These are phyloP conservation scores for Microplitis deprimator DNA, from an alignment of 2,888 invertebrate species.

Conservation along the genomic window DNA sequence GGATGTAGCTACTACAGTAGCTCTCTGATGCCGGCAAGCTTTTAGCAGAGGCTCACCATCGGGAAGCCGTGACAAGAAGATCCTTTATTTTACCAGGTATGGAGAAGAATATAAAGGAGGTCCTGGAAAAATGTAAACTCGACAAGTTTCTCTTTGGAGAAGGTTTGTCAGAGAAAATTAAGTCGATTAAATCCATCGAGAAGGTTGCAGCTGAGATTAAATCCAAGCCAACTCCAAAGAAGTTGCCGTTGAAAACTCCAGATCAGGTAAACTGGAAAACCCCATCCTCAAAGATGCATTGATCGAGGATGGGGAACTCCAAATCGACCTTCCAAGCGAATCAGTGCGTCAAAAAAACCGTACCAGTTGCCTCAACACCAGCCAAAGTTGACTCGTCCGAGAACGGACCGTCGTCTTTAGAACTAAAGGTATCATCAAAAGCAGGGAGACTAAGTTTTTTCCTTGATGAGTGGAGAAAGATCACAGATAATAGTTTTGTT, in stretches of 20 bases:
- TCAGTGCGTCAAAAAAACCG: conserved; percentile 32
- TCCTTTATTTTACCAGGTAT: conserved; percentile 40
- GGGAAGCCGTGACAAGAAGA: conserved; percentile 32
- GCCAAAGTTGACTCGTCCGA: not conserved
- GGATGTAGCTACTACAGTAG: conserved; percentile 23
- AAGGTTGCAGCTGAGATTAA: conserved; percentile 26
- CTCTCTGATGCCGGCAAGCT: conserved; percentile 35
- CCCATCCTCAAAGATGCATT: conserved; percentile 31
- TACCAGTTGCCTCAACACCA: conserved; percentile 32
- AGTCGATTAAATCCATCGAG: conserved; percentile 30
- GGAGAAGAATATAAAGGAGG: conserved; percentile 26
- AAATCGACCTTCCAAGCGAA: not conserved
- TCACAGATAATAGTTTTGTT: conserved; percentile 44
- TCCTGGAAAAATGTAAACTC: conserved; percentile 31
- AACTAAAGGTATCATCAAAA: conserved; percentile 20
- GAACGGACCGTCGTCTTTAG: conserved; percentile 9
- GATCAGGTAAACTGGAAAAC: conserved; percentile 37
- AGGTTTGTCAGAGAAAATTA: conserved; percentile 36
- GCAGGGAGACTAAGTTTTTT: conserved; percentile 42
- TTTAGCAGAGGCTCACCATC: conserved; percentile 28
- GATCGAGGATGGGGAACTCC: conserved; percentile 24
- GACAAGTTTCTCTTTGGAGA: conserved; percentile 40
- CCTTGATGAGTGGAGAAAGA: conserved; percentile 22
- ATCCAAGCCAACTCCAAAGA: conserved; percentile 2
- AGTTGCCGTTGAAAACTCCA: not conserved